These are phyloP conservation scores for Solea solea DNA, from an alignment of 2,113 vertebrate species.

Conservation along the genomic window DNA sequence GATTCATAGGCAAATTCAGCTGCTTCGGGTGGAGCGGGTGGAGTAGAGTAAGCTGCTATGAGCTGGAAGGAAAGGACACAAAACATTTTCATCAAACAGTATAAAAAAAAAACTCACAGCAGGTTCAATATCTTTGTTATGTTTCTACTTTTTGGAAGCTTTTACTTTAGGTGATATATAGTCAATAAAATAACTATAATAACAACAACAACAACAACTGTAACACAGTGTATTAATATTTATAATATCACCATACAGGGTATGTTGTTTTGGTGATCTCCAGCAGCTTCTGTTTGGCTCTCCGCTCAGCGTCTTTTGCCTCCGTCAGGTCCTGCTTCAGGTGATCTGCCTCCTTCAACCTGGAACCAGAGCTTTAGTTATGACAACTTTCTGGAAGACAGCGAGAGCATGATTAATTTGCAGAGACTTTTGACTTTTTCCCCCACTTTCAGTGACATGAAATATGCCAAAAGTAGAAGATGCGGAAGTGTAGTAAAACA, in stretches of 20 bases:
- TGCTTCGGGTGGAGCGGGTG: conserved; percentile 73
- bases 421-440: neutral
- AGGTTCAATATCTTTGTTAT: neutral
- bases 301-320: conserved; percentile 88
- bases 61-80: conserved; percentile 60
- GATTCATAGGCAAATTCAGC: conserved; percentile 80
- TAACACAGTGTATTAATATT: neutral
- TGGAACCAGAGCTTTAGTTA: conserved; percentile 57
- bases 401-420: neutral
- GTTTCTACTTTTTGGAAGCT: neutral
- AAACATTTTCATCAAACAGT: neutral
- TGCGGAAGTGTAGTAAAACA: neutral
- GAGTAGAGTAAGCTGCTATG: conserved; percentile 80
- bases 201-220: no score
- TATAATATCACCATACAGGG: conserved; percentile 73
- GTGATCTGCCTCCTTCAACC: conserved; percentile 91
- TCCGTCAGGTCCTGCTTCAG: conserved; percentile 91
- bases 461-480: no score
- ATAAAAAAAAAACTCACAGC: neutral
- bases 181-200: no score
- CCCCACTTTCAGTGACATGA: no score
- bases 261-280: conserved; percentile 88
- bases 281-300: conserved; percentile 88
- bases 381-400: neutral
- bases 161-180: no score